Conservation (phyloP, 1,140 invertebrate species). For the Thaumatotibia leucotreta region DNA sequence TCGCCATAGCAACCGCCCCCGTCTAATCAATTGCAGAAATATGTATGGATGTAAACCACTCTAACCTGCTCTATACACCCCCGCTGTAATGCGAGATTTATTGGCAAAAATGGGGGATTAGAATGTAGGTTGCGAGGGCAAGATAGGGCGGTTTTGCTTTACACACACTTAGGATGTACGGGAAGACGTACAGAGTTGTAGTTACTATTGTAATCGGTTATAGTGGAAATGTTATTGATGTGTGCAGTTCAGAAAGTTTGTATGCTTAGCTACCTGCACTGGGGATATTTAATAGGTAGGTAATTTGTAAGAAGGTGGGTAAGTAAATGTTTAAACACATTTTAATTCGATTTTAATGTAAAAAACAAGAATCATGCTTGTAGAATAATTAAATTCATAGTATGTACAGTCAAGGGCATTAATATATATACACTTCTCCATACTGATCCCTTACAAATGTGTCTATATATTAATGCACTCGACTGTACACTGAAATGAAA, state of each 20-base stretch:
- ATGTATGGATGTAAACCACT: constrained; percentile 65
- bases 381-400: too few relatives aligned
- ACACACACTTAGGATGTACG: constrained; percentile 53
- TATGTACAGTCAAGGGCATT: too few relatives aligned
- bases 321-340: too few relatives aligned
- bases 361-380: too few relatives aligned
- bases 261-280: not conserved
- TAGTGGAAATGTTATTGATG: not conserved
- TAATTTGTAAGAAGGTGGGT: too few relatives aligned
- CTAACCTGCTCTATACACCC: constrained; percentile 26
- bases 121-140: constrained; percentile 29
- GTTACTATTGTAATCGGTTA: constrained; percentile 25
- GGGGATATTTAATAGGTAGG: too few relatives aligned
- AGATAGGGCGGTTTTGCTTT: constrained; percentile 44
- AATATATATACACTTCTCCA: too few relatives aligned
- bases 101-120: constrained; percentile 12
- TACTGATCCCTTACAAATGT: too few relatives aligned
- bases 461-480: too few relatives aligned
- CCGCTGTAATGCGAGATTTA: constrained; percentile 4
- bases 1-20: constrained; percentile 70
- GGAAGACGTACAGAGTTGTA: constrained; percentile 52
- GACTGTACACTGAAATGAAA: too few relatives aligned
- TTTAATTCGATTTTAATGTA: too few relatives aligned
- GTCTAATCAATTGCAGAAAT: constrained; percentile 76
- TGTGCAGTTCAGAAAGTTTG: not conserved